Evolutionary conservation across 1,140 invertebrate species (phyloP).

Genomic region (Zeugodacus cucurbitae): DNA sequence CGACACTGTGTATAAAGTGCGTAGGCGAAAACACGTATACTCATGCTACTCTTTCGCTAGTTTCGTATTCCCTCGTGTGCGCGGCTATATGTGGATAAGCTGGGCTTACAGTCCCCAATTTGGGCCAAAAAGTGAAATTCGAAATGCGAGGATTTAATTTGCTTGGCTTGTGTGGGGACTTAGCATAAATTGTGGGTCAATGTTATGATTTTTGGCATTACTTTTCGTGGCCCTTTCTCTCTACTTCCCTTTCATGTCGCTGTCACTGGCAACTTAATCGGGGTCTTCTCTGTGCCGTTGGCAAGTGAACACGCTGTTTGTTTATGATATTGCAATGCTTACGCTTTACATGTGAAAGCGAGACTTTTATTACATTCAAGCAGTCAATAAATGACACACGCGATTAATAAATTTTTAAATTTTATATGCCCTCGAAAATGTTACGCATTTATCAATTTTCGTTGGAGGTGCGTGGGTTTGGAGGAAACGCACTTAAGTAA

Average conservation of each 20-base stretch:
- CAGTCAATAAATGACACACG: slow-evolving; percentile 30
- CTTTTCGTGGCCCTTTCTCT: not conserved
- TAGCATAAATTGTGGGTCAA: not conserved
- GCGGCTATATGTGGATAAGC: not conserved
- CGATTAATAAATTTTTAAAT: slow-evolving; percentile 34
- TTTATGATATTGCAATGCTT: slow-evolving; percentile 26
- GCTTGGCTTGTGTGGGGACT: not conserved
- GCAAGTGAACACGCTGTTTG: not conserved
- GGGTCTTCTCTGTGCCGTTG: not conserved
- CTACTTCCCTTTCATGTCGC: not conserved
- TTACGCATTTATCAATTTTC: not conserved
- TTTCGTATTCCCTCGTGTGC: not conserved
- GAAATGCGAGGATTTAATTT: slow-evolving; percentile 24
- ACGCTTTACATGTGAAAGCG: slow-evolving; percentile 20
- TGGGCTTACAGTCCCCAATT: not conserved
- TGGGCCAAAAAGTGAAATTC: slow-evolving; percentile 31
- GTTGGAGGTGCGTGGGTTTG: not conserved
- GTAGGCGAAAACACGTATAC: not conserved
- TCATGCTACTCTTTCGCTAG: not conserved
- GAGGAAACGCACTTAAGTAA: not conserved
- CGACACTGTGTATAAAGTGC: not conserved
- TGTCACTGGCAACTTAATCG: slow-evolving; percentile 26
- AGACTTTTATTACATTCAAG: slow-evolving; percentile 17
- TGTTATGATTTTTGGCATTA: slow-evolving; percentile 1
- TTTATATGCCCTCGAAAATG: slow-evolving; percentile 16